These are phyloP conservation scores for Melinaea marsaeus DNA, from an alignment of 2,888 invertebrate genomes.

Conservation along the genomic window DNA sequence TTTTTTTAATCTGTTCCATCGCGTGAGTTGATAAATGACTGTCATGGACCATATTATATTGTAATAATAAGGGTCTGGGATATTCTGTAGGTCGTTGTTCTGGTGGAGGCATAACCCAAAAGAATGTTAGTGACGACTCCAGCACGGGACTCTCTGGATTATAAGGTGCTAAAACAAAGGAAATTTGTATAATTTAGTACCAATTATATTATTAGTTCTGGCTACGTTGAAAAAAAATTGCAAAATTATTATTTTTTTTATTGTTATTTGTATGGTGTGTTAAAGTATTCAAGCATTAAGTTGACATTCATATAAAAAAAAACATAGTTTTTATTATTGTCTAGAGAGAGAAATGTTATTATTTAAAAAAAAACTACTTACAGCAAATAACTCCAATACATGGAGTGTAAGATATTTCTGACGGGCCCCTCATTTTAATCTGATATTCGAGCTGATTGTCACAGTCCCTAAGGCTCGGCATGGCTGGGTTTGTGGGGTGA, in stretches of 20 bases:
- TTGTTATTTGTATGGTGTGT: too few species aligned
- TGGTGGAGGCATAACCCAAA: slow-evolving; percentile 97
- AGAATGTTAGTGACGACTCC: slow-evolving; percentile 90
- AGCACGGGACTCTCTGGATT: slow-evolving; percentile 87
- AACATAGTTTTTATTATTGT: too few species aligned
- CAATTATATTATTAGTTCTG: too few species aligned
- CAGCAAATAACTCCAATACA: slow-evolving; percentile 95
- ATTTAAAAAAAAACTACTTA: slow-evolving; percentile 71
- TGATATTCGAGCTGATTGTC: slow-evolving; percentile 97
- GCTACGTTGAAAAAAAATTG: too few species aligned
- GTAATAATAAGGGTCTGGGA: slow-evolving; percentile 93
- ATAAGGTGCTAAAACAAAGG: slow-evolving; percentile 84
- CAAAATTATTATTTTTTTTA: too few species aligned
- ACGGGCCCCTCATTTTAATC: slow-evolving; percentile 94
- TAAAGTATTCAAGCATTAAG: too few species aligned
- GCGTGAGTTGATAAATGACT: slow-evolving; percentile 87
- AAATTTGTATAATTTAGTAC: not conserved
- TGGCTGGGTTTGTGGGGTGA: slow-evolving; percentile 91
- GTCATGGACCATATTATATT: slow-evolving; percentile 90
- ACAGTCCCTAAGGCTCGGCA: slow-evolving; percentile 92
- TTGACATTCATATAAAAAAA: too few species aligned
- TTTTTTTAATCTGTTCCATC: slow-evolving; percentile 90
- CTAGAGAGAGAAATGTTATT: too few species aligned
- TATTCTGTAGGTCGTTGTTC: slow-evolving; percentile 95
- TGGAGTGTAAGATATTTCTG: slow-evolving; percentile 94